Evolutionary conservation across 1,140 invertebrate species (phyloP).

Genomic region (Metaphire vulgaris): DNA sequence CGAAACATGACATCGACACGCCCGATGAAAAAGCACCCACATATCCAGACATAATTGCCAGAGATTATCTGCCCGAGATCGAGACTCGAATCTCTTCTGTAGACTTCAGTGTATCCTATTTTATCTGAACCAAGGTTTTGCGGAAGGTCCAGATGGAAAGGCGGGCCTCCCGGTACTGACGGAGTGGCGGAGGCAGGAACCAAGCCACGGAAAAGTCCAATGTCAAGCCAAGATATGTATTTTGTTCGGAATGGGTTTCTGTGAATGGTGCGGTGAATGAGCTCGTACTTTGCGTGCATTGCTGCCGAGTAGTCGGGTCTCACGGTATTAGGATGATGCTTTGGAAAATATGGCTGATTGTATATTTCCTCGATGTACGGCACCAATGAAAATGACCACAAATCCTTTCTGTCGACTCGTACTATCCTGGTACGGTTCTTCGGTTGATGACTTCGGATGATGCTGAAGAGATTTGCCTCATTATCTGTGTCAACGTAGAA

Average conservation of each 20-base stretch:
- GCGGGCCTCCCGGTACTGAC: background rate
- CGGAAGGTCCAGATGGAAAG: conserved; percentile 38
- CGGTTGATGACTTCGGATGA: conserved; percentile 1
- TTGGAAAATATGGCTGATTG: conserved; percentile 36
- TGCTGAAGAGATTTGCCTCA: conserved; percentile 17
- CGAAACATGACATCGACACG: conserved; percentile 12
- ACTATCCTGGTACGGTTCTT: conserved; percentile 33
- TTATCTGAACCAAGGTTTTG: conserved; percentile 37
- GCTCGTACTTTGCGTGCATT: conserved; percentile 41
- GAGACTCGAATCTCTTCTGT: conserved; percentile 29
- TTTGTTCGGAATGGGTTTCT: conserved; percentile 20
- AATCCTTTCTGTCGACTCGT: conserved; percentile 30
- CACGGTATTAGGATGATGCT: conserved; percentile 32
- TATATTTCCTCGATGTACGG: conserved; percentile 34
- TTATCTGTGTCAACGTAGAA: conserved; percentile 16
- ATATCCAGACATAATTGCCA: conserved; percentile 38
- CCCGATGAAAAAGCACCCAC: conserved; percentile 32
- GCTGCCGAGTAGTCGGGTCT: conserved; percentile 38
- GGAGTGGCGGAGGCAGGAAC: background rate
- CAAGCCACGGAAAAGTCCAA: conserved; percentile 28
- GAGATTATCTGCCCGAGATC: conserved; percentile 32
- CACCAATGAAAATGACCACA: conserved; percentile 38
- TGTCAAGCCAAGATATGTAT: conserved; percentile 29
- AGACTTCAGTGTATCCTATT: conserved; percentile 37
- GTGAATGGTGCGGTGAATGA: background rate